Percentiles rank a stretch among this genome's conserved stretches.
Evolutionary conservation across 2,113 vertebrate species (phyloP).

Genomic region (Pangasianodon gigas): DNA sequence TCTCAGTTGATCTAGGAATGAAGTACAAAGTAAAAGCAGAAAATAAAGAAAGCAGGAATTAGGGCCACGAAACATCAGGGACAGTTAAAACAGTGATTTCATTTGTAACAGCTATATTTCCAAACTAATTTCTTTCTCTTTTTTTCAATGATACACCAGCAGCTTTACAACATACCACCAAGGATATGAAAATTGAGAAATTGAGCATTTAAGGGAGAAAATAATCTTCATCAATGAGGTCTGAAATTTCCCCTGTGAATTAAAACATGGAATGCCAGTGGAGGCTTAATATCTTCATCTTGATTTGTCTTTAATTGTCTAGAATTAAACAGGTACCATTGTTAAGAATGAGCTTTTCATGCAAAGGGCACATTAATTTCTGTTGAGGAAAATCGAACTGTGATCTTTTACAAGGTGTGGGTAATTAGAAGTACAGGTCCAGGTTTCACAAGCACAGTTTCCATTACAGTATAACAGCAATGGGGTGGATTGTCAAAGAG

Average conservation of each 20-base stretch:
- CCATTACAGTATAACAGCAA: conserved; percentile 5
- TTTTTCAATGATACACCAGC: background rate
- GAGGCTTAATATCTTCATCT: background rate
- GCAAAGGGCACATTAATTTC: background rate
- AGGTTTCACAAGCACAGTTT: conserved; percentile 14
- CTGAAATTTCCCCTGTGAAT: background rate
- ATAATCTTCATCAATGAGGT: background rate
- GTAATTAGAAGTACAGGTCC: conserved; percentile 4
- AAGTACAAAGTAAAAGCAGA: background rate
- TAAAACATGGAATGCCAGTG: background rate
- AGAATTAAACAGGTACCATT: background rate
- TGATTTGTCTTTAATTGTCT: background rate
- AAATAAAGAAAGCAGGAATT: background rate
- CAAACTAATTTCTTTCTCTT: background rate
- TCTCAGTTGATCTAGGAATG: background rate
- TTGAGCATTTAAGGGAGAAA: background rate
- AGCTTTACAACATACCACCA: background rate
- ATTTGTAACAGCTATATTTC: background rate
- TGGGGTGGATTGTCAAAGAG: background rate
- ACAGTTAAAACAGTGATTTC: background rate
- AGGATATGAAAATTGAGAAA: background rate
- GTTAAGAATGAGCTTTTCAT: background rate
- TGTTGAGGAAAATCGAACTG: background rate
- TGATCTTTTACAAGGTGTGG: background rate
- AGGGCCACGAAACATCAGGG: background rate